Conservation (phyloP, 2,113 vertebrate species). For the Boulengeromyrus knoepffleri region DNA sequence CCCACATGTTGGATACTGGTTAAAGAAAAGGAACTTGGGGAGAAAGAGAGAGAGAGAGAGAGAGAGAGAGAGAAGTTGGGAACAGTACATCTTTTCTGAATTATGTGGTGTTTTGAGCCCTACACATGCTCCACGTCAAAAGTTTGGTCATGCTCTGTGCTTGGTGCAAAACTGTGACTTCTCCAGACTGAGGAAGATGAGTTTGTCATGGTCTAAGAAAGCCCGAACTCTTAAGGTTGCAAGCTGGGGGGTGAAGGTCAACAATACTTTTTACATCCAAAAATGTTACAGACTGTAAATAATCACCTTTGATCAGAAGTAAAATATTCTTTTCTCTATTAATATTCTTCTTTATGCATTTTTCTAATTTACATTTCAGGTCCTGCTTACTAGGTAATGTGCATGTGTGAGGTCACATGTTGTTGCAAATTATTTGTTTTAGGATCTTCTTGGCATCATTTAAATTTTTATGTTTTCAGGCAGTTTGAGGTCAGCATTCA, state of each 20-base stretch:
- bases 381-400: not conserved
- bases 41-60: not conserved
- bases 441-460: not conserved
- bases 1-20: slow-evolving; percentile 7
- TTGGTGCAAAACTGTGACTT: slow-evolving; percentile 15
- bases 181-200: slow-evolving; percentile 1
- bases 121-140: slow-evolving; percentile 19
- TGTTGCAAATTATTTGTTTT: not conserved
- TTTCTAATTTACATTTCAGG: not conserved
- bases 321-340: not conserved
- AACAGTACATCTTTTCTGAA: slow-evolving; percentile 23
- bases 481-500: not conserved
- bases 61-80: not conserved
- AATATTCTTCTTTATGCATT: not conserved
- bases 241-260: not conserved
- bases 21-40: not conserved
- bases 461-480: not conserved
- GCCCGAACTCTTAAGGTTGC: not conserved
- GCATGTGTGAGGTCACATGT: not conserved
- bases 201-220: slow-evolving; percentile 5
- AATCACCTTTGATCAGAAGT: not conserved
- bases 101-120: slow-evolving; percentile 17
- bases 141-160: slow-evolving; percentile 15
- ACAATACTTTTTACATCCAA: not conserved
- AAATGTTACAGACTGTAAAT: not conserved